phyloP scores from a whole-genome alignment of 2,113 vertebrate genomes.

The Solea solea region DNA sequence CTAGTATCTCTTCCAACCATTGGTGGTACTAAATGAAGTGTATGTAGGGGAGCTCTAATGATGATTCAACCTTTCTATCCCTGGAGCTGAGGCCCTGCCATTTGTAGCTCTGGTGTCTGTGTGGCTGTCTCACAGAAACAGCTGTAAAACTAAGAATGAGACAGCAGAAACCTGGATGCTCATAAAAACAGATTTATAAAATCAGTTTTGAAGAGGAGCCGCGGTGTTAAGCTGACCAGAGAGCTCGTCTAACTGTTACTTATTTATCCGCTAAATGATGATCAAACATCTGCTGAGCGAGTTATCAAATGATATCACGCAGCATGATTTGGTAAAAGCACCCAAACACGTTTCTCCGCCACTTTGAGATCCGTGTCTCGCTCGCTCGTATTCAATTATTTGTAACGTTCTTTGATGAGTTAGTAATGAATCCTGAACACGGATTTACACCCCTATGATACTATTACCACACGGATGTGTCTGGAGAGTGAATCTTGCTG shows the following conservation, averaged over 20 bases:
- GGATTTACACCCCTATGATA: constrained; percentile 25
- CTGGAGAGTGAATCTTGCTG: constrained; percentile 66
- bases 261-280: constrained; percentile 21
- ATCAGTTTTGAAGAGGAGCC: constrained; percentile 16
- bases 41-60: constrained; percentile 33
- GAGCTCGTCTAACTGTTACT: constrained; percentile 9
- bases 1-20: background rate
- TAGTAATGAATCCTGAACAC: constrained; percentile 49
- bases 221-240: background rate
- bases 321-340: constrained; percentile 33
- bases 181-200: constrained; percentile 8
- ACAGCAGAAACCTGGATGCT: constrained; percentile 55
- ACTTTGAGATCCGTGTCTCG: constrained; percentile 13
- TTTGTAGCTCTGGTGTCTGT: constrained; percentile 35
- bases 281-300: constrained; percentile 31
- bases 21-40: background rate
- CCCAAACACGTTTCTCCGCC: background rate
- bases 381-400: constrained; percentile 15
- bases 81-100: constrained; percentile 56
- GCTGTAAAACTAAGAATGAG: constrained; percentile 40
- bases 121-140: constrained; percentile 27
- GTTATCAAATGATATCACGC: constrained; percentile 24
- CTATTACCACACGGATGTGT: constrained; percentile 44
- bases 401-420: constrained; percentile 35
- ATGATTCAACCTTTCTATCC: constrained; percentile 69